These are phyloP conservation scores for Oikopleura albicans DNA, from an alignment of 23 tunicate species.

Conservation along the genomic window DNA sequence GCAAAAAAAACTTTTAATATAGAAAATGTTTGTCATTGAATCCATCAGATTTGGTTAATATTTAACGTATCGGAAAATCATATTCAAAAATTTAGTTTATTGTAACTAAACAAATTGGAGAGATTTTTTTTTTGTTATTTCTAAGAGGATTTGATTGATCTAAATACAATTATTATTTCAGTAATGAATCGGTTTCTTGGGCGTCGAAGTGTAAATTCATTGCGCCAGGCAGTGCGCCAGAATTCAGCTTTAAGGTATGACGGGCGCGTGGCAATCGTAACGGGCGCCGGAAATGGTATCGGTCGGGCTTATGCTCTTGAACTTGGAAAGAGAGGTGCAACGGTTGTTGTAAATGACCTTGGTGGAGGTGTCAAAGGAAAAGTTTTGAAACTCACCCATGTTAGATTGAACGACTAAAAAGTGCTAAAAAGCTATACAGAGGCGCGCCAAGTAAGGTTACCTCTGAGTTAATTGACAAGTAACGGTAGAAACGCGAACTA, in stretches of 20 bases:
- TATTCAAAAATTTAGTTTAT: too few relatives aligned
- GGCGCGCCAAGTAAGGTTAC: too few relatives aligned
- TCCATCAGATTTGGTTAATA: too few relatives aligned
- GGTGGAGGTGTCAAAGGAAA: neutral
- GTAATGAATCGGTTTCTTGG: neutral
- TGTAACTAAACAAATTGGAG: too few relatives aligned
- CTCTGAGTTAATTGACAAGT: neutral
- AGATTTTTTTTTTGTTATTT: too few relatives aligned
- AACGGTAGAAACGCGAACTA: neutral
- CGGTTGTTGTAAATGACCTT: conserved; percentile 51
- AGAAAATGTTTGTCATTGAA: too few relatives aligned
- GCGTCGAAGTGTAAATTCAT: neutral
- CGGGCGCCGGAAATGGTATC: conserved; percentile 78
- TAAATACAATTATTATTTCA: too few relatives aligned
- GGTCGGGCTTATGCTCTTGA: conserved; percentile 74
- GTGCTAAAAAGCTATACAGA: too few relatives aligned
- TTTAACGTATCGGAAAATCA: too few relatives aligned
- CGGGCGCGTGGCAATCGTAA: conserved; percentile 75
- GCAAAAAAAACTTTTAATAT: too few relatives aligned
- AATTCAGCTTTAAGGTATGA: conserved; percentile 32
- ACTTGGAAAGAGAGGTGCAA: conserved; percentile 77
- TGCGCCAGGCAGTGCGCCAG: neutral
- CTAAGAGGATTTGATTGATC: too few relatives aligned
- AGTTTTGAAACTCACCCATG: neutral
- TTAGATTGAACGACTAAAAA: neutral